Evolutionary conservation across 2,797 vertebrate species (phyloP), one percentile per base, ranked within the genome.

Genomic region (Perodicticus potto): DNA sequence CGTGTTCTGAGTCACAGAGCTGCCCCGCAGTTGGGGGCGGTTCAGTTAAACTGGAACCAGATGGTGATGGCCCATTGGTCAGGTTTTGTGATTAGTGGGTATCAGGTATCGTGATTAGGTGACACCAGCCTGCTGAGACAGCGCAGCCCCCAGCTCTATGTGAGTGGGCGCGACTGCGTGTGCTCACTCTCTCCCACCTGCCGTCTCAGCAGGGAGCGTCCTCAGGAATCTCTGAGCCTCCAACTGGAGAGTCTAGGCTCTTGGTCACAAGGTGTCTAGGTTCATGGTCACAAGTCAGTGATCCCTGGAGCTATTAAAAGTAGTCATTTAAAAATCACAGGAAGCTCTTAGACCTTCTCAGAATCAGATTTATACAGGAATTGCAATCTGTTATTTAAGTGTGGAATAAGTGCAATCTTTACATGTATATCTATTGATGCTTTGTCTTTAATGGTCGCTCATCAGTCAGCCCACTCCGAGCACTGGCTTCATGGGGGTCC

Each of bases 1-100:
- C 23, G 23, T 5, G 32, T 43, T 45, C 25, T 40, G 14, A 63
- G 2, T 72, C 3, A 14, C 27, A 63, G 16, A 32, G 5, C 2
- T 25, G 13, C 2, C 1, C 8, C 2, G 2, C 23, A 17, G 69
- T 20, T 86, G 10, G 20, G 22, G 2, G 2, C 2, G 0, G 4
- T 5, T 63, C 7, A 6, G 13, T 27, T 45, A 57, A 32, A 67
- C 25, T 37, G n/a, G 29, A 12, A 10, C 1, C 0, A 5, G 55
- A 34, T 5, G 3, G 6, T 13, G 2, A 11, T 0, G 40, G 67
- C 32, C 14, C 16, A 3, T 8, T 27, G 53, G 57, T 25, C 19
- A 8, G 69, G 16, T 25, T 14, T 40, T 9, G 3, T 13, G 11
- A 29, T 7, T 9, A 0, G 7, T 34, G 19, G 65, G n/a, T n/a